Evolutionary conservation across 2,888 invertebrate genomes (phyloP).

Genomic region (Pseudolycoriella hygida): DNA sequence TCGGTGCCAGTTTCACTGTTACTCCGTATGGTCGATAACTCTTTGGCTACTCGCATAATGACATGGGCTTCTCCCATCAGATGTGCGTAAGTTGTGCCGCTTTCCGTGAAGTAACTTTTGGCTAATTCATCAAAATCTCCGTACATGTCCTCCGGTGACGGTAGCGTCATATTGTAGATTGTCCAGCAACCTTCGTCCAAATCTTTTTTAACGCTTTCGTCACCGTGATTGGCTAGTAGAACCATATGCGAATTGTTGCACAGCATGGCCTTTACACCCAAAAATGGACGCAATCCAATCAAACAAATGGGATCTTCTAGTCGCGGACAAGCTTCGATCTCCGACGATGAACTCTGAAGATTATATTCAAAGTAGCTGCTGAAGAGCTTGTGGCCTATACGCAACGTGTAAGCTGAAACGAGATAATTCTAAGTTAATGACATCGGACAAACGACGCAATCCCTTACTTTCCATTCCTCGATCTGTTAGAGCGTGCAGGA

Average conservation of each 20-base stretch:
- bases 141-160: conserved; percentile 43
- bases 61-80: conserved; percentile 56
- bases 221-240: conserved; percentile 20
- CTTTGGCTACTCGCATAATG: conserved; percentile 31
- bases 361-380: conserved; percentile 29
- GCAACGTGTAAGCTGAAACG: conserved; percentile 55
- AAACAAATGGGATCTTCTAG: conserved; percentile 43
- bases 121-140: conserved; percentile 52
- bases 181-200: conserved; percentile 35
- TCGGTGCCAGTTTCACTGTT: background rate
- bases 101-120: conserved; percentile 40
- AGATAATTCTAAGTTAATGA: no score
- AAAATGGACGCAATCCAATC: conserved; percentile 47
- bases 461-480: conserved; percentile 49
- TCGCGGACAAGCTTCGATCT: conserved; percentile 31
- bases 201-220: background rate
- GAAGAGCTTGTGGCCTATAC: conserved; percentile 42
- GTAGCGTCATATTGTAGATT: conserved; percentile 50
- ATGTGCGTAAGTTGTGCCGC: conserved; percentile 46
- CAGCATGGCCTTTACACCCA: conserved; percentile 33
- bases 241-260: conserved; percentile 30
- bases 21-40: background rate
- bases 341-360: conserved; percentile 21
- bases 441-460: no score
- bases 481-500: conserved; percentile 55